Base-by-base conservation (phyloP, 2,888 invertebrate species). In the Drosophila tripunctata region DNA sequence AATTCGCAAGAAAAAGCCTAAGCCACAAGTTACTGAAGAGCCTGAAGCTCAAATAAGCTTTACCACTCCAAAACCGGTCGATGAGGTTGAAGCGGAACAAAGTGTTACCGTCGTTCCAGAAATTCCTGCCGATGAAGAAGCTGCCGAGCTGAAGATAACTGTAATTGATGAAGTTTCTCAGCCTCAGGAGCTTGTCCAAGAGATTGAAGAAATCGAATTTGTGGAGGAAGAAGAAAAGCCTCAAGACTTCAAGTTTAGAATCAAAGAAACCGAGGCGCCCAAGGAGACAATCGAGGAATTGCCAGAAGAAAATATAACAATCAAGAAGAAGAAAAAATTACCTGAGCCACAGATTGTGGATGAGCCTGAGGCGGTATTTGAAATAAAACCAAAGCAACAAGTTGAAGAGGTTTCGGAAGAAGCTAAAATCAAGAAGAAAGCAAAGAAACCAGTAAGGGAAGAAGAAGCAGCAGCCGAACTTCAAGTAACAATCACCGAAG, bases 401-500 rank as follows among this genome's bases (percentile, higher is more conserved):
- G 71, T 84, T 2, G 86, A 90, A 63, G 87, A 90, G 63, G 81
- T 88, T 10, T 68, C 81, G 1, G 88, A 83, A 44, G 88, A 89
- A 24, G 80, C 88, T 24, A 87, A 88, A 52, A 87, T 88, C 52
- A 88, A 78, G 44, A 90, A 89, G 71, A 88, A 84, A 67, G 19
- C 77, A 0, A 88, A 88, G 62, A 87, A 88, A 65, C 80, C 87
- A 3, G 66, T 63, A 0, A 64, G 62, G 15, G 50, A 66, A 15
- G 88, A 88, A 21, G 89, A 89, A 63, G 89, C 84, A 5, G 87
- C 80, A 17, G 88, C 89, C 8, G 88, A 89, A 45, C 88, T 91
- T 1, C 84, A 87, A 21, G 83, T 91, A 6, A 89, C 82, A 1
- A 57, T 89, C 8, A 64, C 67, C 2, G 91, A 92, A 51, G 89